Base-by-base conservation (phyloP, 2,113 vertebrate species). In the Baryphthengus martii region DNA sequence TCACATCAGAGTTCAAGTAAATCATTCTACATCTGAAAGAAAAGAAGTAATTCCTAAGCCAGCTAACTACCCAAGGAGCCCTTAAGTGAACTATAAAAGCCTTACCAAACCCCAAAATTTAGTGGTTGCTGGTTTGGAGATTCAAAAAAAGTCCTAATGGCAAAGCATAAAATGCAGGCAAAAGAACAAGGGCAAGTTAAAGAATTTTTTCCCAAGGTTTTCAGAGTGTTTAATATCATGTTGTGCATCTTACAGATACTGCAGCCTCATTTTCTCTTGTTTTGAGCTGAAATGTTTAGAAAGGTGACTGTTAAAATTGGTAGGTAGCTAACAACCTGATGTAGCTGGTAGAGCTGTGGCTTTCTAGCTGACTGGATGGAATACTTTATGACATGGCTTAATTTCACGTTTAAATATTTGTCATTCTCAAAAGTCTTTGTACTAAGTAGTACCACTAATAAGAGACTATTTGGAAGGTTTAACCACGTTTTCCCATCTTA, bases 341-440 rank as follows among this genome's bases (percentile, higher is more conserved):
- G 9, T 18, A 88, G 19, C 39, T 86, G 78, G 56, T 71, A 42
- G 31, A 86, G 71, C 33, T 66, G 37, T 14, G 23, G 73, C 70
- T 84, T 91, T 97, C 68, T 42, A 81, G 44, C 61, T 95, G 91
- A 89, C 23, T 92, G 86, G 62, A 52, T 93, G n/a, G 87, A 91
- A 40, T 92, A 95, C 84, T 95, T 66, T 77, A 96, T 94, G 95
- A 82, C 39, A 45, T 88, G 82, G 85, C 75, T 79, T 92, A 93
- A 95, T 93, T 92, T 97, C 52, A 73, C 29, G 44, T 92, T 97
- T 91, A 89, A 95, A 70, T 95, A 94, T 91, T 85, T 95, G 83
- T 90, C 92, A 63, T 85, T 90, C 93, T 85, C 88, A 39, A 24
- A 93, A 85, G 39, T 85, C 25, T 2, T 76, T 93, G 86, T 76